Conservation (phyloP, 2,113 vertebrate species). For the Oostethus manadensis region DNA sequence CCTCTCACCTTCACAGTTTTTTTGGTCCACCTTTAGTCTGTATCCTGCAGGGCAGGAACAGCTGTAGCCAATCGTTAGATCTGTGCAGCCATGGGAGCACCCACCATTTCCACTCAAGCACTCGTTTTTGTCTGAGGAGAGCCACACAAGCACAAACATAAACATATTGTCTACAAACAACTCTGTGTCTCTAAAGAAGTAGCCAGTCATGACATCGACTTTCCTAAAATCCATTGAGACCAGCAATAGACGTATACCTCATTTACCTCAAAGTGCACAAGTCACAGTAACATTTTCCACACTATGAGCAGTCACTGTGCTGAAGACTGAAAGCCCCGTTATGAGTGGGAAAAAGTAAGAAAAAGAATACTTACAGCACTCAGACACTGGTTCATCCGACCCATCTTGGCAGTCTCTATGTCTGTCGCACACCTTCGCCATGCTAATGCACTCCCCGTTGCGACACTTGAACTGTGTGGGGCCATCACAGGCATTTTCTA, state of each 20-base stretch:
- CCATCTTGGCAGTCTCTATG: conserved; percentile 75
- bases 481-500: conserved; percentile 74
- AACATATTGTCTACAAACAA: not conserved
- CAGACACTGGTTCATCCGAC: conserved; percentile 79
- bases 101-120: conserved; percentile 73
- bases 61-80: conserved; percentile 78
- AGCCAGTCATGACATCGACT: conserved; percentile 7
- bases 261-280: conserved; percentile 23
- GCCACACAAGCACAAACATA: not conserved
- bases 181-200: not conserved
- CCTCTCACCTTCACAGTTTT: conserved; percentile 76
- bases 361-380: conserved; percentile 73
- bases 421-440: conserved; percentile 76
- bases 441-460: conserved; percentile 79
- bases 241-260: not conserved
- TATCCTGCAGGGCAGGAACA: conserved; percentile 80
- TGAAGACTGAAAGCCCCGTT: too few species aligned
- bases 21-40: conserved; percentile 58
- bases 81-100: conserved; percentile 78
- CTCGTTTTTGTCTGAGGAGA: conserved; percentile 73
- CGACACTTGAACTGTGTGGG: conserved; percentile 74
- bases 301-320: not conserved
- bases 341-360: not conserved
- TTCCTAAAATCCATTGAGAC: conserved; percentile 12
- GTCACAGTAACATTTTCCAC: conserved; percentile 23